These are phyloP conservation scores for Coremacera marginata DNA, from an alignment of 2,888 invertebrate genomes.

Conservation along the genomic window DNA sequence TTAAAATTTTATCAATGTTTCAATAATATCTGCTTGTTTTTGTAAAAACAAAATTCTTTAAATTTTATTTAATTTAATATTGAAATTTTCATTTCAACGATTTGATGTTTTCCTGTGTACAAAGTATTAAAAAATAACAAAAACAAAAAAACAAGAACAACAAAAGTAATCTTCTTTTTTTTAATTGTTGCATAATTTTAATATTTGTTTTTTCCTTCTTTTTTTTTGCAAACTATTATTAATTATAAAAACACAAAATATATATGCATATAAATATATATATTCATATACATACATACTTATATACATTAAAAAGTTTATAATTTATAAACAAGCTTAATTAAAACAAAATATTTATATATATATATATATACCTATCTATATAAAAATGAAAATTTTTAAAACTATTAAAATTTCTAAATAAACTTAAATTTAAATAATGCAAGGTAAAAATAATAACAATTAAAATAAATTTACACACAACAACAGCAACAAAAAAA, in stretches of 20 bases:
- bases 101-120: constrained; percentile 52
- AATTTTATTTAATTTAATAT: background rate
- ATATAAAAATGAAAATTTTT: background rate
- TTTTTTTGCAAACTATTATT: constrained; percentile 33
- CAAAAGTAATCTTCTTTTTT: constrained; percentile 53
- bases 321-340: constrained; percentile 46
- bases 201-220: constrained; percentile 54
- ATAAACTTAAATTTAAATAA: constrained; percentile 44
- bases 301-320: constrained; percentile 36
- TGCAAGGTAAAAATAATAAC: background rate
- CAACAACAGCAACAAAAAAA: background rate
- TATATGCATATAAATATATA: constrained; percentile 22
- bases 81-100: too few relatives aligned
- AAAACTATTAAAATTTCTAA: constrained; percentile 15
- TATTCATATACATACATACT: constrained; percentile 24
- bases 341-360: constrained; percentile 48
- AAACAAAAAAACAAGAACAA: constrained; percentile 7
- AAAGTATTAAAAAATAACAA: constrained; percentile 61
- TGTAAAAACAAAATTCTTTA: background rate
- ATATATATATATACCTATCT: constrained; percentile 15
- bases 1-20: background rate
- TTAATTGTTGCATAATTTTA: constrained; percentile 65
- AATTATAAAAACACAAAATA: constrained; percentile 36
- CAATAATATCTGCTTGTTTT: background rate
- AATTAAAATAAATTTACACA: constrained; percentile 34